Evolutionary conservation across 1,140 invertebrate genomes (phyloP).

Genomic region (Bacillus rossius): DNA sequence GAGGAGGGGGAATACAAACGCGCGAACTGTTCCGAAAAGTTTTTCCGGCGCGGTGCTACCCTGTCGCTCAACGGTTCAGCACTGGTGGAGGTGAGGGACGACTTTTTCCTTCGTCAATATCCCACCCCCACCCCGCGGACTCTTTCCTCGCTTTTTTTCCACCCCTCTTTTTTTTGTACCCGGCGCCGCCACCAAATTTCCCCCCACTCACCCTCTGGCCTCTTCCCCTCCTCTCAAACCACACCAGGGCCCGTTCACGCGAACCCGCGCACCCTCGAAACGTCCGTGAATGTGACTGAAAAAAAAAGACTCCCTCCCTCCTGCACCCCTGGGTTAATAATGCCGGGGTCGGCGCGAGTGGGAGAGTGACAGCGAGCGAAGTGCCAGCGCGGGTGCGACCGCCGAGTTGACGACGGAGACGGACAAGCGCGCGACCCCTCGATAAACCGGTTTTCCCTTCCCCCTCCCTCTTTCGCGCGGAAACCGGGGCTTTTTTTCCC

Average conservation of each 20-base stretch:
- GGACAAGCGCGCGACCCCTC: too few species aligned
- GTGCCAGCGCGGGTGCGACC: neutral
- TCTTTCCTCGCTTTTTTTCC: constrained; percentile 16
- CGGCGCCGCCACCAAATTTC: neutral
- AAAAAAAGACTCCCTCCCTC: too few species aligned
- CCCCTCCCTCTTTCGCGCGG: too few species aligned
- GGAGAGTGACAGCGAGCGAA: neutral
- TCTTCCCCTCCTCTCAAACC: neutral
- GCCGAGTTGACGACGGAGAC: neutral
- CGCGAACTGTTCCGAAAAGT: constrained; percentile 5
- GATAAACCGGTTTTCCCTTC: too few species aligned
- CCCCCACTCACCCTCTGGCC: neutral
- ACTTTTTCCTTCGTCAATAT: constrained; percentile 20
- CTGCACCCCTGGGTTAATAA: neutral
- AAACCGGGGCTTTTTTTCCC: too few species aligned
- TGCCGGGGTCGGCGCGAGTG: neutral
- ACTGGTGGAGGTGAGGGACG: constrained; percentile 22
- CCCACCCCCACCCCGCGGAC: constrained; percentile 1
- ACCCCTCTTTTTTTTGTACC: constrained; percentile 9
- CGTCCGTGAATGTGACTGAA: too few species aligned
- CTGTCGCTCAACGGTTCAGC: constrained; percentile 19
- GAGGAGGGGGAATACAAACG: neutral
- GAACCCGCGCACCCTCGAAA: too few species aligned
- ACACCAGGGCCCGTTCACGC: too few species aligned
- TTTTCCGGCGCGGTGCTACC: constrained; percentile 3